Base-by-base conservation (phyloP, 2,888 invertebrate species). In the Podabrus alpinus region DNA sequence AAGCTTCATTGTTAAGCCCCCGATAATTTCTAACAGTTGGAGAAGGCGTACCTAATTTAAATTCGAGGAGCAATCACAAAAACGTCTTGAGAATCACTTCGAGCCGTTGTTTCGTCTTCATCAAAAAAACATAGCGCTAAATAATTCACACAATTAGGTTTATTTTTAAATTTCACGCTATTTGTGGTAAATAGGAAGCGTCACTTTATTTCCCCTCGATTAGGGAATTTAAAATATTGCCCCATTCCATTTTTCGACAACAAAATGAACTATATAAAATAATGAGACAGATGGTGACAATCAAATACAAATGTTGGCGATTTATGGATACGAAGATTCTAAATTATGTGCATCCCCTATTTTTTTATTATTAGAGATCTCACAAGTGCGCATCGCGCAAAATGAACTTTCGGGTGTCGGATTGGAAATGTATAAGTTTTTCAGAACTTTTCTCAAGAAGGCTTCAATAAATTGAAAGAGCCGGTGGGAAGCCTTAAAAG, bases 161-260 rank as follows among this genome's bases (percentile, higher is more conserved):
- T 68, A 68, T 45, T 68, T 25, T 29, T 68, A 13, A 2, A 45
- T 68, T 25, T 68, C 25, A 11, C 21, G 25, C 11, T 11, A 66
- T 24, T 25, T n/a, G 66, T 19, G 25, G 66, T 45, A 25, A 25
- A 29, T 17, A 68, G 45, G 45, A 59, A 68, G 16, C 45, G 29
- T 17, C 16, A 10, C 67, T 29, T 66, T 29, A 13, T 4, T 25
- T 67, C 67, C 67, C 67, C 16, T 67, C 19, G 19, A 67, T 67
- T 67, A 25, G 29, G 29, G 29, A 64, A 66, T 19, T 15, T 71
- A 62, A 45, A 71, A 71, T 71, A 66, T 71, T 64, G 64, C 66
- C 70, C 66, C 13, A 71, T 71, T 71, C 64, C 62, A 66, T 7
- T 71, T 71, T 71, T 71, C 64, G 15, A 19, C 70, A 66, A 29